Evolutionary conservation across 2,797 vertebrate species (phyloP).

Genomic region (Malacoraja senta): DNA sequence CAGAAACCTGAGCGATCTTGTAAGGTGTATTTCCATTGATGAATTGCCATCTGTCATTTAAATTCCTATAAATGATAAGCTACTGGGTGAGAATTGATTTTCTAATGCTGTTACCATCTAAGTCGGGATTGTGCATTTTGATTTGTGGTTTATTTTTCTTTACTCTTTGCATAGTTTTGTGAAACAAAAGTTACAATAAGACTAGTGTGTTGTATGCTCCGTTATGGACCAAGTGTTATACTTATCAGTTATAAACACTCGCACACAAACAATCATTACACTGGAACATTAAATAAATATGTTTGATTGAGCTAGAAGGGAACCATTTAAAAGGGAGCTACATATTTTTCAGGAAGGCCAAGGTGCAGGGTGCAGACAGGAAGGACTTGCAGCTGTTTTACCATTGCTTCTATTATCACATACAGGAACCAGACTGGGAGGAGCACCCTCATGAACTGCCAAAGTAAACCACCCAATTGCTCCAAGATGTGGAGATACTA

Average conservation of each 20-base stretch:
- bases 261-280: background rate
- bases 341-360: background rate
- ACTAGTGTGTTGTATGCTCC: background rate
- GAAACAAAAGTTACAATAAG: conserved; percentile 3
- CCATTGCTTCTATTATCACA: background rate
- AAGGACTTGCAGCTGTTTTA: conserved; percentile 11
- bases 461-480: conserved; percentile 20
- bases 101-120: background rate
- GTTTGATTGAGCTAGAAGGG: background rate
- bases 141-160: background rate
- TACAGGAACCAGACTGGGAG: conserved; percentile 30
- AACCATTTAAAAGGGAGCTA: background rate
- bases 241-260: conserved; percentile 19
- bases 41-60: background rate
- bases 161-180: background rate
- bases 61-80: background rate
- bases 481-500: background rate
- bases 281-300: conserved; percentile 6
- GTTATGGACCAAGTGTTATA: no score
- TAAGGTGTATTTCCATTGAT: background rate
- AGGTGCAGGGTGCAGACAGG: background rate
- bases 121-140: background rate
- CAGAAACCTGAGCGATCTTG: background rate
- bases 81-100: background rate
- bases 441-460: background rate